These are phyloP conservation scores for Epicauta chinensis DNA, from an alignment of 1,140 invertebrate species.

Conservation along the genomic window DNA sequence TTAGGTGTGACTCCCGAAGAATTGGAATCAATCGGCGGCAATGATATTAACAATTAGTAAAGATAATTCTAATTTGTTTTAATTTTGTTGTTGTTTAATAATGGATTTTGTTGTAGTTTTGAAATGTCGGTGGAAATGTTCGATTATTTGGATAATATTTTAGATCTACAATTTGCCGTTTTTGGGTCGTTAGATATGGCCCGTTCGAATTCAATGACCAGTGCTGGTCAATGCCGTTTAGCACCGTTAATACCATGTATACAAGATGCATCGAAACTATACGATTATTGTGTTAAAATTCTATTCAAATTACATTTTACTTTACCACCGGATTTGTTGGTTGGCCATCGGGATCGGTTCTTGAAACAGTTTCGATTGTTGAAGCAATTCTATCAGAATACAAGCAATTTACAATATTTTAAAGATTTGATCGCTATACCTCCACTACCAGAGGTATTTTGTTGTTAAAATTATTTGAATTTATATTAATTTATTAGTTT, in stretches of 20 bases:
- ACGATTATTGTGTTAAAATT: slow-evolving; percentile 94
- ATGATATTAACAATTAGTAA: slow-evolving; percentile 92
- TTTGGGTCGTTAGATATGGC: slow-evolving; percentile 92
- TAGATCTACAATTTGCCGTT: slow-evolving; percentile 83
- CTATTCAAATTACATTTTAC: slow-evolving; percentile 91
- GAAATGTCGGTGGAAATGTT: slow-evolving; percentile 97
- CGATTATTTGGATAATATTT: slow-evolving; percentile 96
- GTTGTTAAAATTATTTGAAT: neutral
- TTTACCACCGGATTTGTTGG: slow-evolving; percentile 82
- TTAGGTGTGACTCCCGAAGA: slow-evolving; percentile 78
- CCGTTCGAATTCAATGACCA: slow-evolving; percentile 94
- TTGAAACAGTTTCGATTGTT: slow-evolving; percentile 82
- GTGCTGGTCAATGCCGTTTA: slow-evolving; percentile 89
- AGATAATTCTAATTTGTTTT: too few relatives aligned
- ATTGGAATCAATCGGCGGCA: slow-evolving; percentile 77
- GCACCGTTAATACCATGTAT: slow-evolving; percentile 97
- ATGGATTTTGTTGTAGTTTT: slow-evolving; percentile 72
- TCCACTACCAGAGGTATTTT: slow-evolving; percentile 75
- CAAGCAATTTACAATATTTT: slow-evolving; percentile 94
- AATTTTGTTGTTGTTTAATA: slow-evolving; percentile 7
- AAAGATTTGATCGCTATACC: slow-evolving; percentile 93
- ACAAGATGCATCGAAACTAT: slow-evolving; percentile 92
- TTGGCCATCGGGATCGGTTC: slow-evolving; percentile 88
- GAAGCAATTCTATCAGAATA: slow-evolving; percentile 89
- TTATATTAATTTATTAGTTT: slow-evolving; percentile 1